Evolutionary conservation across 2,888 invertebrate genomes (phyloP).

Genomic region (Lymantria dispar): DNA sequence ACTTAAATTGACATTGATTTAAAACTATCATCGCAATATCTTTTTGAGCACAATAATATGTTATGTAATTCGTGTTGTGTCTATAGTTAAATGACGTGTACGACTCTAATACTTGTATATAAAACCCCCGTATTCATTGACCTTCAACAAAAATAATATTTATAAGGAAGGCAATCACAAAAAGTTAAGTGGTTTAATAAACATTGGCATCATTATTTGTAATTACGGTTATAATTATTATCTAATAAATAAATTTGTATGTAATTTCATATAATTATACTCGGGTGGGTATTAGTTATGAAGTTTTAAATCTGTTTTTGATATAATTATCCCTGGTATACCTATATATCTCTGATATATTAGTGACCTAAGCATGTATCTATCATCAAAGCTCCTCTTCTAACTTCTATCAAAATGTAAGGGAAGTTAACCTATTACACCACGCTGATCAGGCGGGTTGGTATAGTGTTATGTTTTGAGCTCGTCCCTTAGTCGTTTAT

Average conservation of each 20-base stretch:
- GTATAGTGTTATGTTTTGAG: too few species aligned
- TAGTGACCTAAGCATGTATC: too few species aligned
- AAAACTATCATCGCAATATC: slow-evolving; percentile 10
- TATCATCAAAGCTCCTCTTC: too few species aligned
- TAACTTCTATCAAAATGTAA: too few species aligned
- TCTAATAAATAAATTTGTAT: not conserved
- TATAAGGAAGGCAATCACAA: slow-evolving; percentile 36
- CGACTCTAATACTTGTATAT: slow-evolving; percentile 45
- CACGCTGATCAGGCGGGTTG: too few species aligned
- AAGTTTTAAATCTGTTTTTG: too few species aligned
- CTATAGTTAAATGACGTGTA: slow-evolving; percentile 41
- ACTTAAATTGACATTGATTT: slow-evolving; percentile 10
- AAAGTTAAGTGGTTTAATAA: slow-evolving; percentile 37
- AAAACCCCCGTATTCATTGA: slow-evolving; percentile 43
- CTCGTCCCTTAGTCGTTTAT: too few species aligned
- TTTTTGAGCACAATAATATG: not conserved
- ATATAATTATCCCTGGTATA: too few species aligned
- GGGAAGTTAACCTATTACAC: too few species aligned
- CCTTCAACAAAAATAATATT: slow-evolving; percentile 49
- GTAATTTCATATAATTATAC: too few species aligned
- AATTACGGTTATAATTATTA: slow-evolving; percentile 7
- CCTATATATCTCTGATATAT: too few species aligned
- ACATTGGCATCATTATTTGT: slow-evolving; percentile 13
- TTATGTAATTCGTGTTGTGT: slow-evolving; percentile 23
- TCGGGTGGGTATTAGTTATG: too few species aligned